These are phyloP conservation scores for Tinamus guttatus DNA, from an alignment of 2,113 vertebrate genomes.

Conservation along the genomic window DNA sequence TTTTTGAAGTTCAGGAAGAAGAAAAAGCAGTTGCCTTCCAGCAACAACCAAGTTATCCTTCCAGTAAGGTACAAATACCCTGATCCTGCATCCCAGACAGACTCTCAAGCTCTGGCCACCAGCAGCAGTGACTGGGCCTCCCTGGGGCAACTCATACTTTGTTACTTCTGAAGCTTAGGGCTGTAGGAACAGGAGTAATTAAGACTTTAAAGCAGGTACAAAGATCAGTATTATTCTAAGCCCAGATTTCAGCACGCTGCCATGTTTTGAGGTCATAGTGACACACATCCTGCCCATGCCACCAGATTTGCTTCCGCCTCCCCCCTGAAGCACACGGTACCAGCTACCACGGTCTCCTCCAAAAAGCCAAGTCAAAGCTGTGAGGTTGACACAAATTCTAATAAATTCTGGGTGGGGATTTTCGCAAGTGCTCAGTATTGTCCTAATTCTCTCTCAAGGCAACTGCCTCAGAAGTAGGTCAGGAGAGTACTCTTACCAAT, in stretches of 20 bases:
- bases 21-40: neutral
- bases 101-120: neutral
- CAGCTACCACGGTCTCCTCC: neutral
- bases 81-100: neutral
- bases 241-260: neutral
- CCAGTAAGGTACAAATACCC: neutral
- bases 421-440: neutral
- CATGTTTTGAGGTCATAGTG: neutral
- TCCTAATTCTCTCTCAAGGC: neutral
- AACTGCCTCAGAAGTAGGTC: slow-evolving; percentile 33
- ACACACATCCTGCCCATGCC: neutral
- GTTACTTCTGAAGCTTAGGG: neutral
- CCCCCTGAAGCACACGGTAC: neutral
- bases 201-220: neutral
- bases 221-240: neutral
- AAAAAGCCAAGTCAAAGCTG: neutral
- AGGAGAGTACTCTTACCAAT: slow-evolving; percentile 8
- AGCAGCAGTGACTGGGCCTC: neutral
- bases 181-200: neutral
- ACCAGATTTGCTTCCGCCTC: neutral
- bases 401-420: slow-evolving; percentile 15
- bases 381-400: neutral
- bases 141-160: neutral
- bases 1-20: neutral
- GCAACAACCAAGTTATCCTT: neutral